These are phyloP conservation scores for Streblospio benedicti DNA, from an alignment of 1,140 invertebrate species.

Conservation along the genomic window DNA sequence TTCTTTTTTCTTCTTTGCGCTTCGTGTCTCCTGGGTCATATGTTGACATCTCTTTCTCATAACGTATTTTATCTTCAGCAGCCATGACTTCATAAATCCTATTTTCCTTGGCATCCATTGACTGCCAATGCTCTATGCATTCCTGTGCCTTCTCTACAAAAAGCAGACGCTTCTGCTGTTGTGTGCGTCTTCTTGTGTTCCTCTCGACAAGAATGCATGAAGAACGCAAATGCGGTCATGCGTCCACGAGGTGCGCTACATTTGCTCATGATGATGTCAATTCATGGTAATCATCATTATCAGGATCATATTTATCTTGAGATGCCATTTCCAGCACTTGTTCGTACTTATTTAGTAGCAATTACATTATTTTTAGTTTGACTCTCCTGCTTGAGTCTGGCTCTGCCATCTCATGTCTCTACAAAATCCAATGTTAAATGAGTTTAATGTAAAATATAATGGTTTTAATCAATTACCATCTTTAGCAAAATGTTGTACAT, in stretches of 20 bases:
- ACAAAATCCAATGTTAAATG: too few species aligned
- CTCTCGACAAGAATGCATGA: conserved; percentile 97
- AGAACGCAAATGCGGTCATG: conserved; percentile 98
- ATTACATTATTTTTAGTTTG: too few species aligned
- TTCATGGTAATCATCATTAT: too few species aligned
- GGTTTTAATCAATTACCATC: too few species aligned
- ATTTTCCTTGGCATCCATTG: conserved; percentile 98
- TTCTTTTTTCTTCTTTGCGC: conserved; percentile 74
- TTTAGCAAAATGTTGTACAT: too few species aligned
- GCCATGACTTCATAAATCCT: conserved; percentile 98
- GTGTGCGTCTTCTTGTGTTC: conserved; percentile 97
- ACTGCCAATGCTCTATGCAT: conserved; percentile 95
- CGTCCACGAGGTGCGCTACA: conserved; percentile 92
- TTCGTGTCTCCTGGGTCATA: conserved; percentile 79
- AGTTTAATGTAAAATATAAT: too few species aligned
- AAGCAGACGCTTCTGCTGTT: conserved; percentile 98
- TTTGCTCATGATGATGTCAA: too few species aligned
- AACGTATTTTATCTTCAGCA: conserved; percentile 91
- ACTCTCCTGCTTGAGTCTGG: too few species aligned
- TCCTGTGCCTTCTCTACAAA: conserved; percentile 99
- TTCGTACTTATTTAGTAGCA: too few species aligned
- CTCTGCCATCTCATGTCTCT: too few species aligned
- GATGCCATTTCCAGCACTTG: too few species aligned
- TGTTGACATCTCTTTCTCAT: conserved; percentile 89
- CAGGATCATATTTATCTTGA: too few species aligned